Conservation (phyloP, 2,113 vertebrate species). For the Callaeas wilsoni region DNA sequence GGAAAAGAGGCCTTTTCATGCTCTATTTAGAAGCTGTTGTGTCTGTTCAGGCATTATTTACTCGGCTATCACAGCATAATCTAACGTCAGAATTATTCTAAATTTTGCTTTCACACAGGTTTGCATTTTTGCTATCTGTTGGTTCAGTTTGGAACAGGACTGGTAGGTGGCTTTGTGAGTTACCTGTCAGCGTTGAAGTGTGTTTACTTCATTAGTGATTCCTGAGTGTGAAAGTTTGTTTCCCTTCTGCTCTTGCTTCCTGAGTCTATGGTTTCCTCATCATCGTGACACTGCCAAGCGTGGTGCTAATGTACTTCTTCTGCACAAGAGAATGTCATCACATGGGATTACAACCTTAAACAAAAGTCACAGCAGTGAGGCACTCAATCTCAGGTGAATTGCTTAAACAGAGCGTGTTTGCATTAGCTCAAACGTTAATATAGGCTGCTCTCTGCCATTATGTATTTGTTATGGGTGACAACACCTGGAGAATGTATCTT, state of each 20-base stretch:
- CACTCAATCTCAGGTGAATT: constrained; percentile 41
- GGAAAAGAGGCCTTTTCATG: not conserved
- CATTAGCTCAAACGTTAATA: constrained; percentile 37
- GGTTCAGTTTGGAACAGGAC: not conserved
- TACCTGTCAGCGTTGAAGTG: not conserved
- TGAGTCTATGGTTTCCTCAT: constrained; percentile 55
- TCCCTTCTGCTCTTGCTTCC: constrained; percentile 32
- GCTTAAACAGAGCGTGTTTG: constrained; percentile 48
- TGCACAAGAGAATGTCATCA: constrained; percentile 39
- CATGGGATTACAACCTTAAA: constrained; percentile 29
- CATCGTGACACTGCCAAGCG: not conserved
- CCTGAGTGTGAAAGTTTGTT: constrained; percentile 53
- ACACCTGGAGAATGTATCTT: constrained; percentile 44
- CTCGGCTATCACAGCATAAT: not conserved
- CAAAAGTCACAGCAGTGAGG: constrained; percentile 8
- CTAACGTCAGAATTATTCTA: not conserved
- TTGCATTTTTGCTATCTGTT: not conserved
- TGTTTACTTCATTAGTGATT: constrained; percentile 40
- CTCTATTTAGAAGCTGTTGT: not conserved
- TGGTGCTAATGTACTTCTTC: not conserved
- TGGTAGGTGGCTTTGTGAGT: not conserved
- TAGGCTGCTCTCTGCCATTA: constrained; percentile 16
- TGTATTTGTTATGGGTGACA: constrained; percentile 36
- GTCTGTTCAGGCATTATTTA: not conserved
- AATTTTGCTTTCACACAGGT: not conserved